Conservation (phyloP, 1,140 invertebrate species). For the Tribolium castaneum region DNA sequence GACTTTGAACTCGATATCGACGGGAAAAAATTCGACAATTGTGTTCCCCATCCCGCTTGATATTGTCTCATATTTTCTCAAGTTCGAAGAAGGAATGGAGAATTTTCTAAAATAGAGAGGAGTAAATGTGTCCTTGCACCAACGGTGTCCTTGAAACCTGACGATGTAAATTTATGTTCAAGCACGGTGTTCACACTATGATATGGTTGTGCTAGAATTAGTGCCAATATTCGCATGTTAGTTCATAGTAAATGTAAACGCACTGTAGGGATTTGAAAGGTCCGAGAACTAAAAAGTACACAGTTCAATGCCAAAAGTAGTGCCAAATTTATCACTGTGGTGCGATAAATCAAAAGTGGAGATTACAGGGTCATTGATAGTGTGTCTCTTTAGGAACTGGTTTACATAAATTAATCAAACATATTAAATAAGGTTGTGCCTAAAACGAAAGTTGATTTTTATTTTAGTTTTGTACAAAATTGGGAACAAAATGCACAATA, state of each 20-base stretch:
- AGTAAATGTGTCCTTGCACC: conserved; percentile 10
- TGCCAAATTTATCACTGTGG: neutral
- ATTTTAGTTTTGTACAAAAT: neutral
- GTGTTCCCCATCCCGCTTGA: conserved; percentile 97
- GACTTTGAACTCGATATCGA: conserved; percentile 94
- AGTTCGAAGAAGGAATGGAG: conserved; percentile 56
- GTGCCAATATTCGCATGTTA: neutral
- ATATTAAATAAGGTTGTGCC: neutral
- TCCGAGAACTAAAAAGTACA: neutral
- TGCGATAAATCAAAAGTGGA: neutral
- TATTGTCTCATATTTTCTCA: conserved; percentile 83
- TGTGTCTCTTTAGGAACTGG: neutral
- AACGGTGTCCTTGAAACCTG: conserved; percentile 14
- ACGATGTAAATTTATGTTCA: neutral
- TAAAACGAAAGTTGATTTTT: neutral
- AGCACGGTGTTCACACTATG: neutral
- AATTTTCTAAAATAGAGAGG: neutral
- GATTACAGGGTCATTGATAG: neutral
- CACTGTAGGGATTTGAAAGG: neutral
- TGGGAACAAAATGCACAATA: neutral
- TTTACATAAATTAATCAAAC: neutral
- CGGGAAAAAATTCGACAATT: conserved; percentile 98
- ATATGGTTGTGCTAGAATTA: neutral
- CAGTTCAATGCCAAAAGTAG: neutral
- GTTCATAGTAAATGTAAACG: neutral